Evolutionary conservation across 2,888 invertebrate genomes (phyloP), one percentile per base, ranked within the genome.

Genomic region (Scelioninae gen. 1): DNA sequence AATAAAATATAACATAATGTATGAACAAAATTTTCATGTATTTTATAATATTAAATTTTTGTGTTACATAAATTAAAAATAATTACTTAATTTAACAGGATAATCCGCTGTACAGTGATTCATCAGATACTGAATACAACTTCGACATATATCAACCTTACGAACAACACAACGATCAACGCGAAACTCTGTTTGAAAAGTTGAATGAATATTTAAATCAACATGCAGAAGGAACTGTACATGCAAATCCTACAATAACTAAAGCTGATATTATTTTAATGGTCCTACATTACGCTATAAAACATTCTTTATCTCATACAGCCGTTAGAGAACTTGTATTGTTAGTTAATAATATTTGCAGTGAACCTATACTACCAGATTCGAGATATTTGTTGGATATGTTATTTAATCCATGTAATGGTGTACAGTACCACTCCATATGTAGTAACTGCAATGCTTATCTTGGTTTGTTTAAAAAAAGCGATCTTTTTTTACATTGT

Each of bases 331-430:
- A 68, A 38, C 34, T 75, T 23, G 49, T 78, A 8, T n/a, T 23
- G 56, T 34, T 82, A 31, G 29, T 82, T 11, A 78, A 82, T 38
- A 51, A 34, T 23, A 75, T 78, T 5, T 75, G 62, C 31, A n/a
- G 9, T n/a, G n/a, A 10, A 15, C 55, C 72, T 7, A 47, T 82
- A 11, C 31, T 83, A 34, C 75, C 71, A 29, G 55, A 53, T 7
- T 47, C 78, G n/a, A 32, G 32, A 34, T 78, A 74, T 63, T 55
- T 65, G 10, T 51, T 78, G 10, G 72, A 79, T 49, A 38, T 45
- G 56, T 10, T 79, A 10, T 75, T 60, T 13, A 69, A 63, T 45
- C 10, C 49, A 8, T 49, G 29, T 0, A 34, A 65, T 60, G 40
- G 63, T 9, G 15, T 79, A 47, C 56, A 40, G n/a, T 79, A 65